These are phyloP conservation scores for Simalia tracyae DNA, from an alignment of 2,797 vertebrate species.

Conservation along the genomic window DNA sequence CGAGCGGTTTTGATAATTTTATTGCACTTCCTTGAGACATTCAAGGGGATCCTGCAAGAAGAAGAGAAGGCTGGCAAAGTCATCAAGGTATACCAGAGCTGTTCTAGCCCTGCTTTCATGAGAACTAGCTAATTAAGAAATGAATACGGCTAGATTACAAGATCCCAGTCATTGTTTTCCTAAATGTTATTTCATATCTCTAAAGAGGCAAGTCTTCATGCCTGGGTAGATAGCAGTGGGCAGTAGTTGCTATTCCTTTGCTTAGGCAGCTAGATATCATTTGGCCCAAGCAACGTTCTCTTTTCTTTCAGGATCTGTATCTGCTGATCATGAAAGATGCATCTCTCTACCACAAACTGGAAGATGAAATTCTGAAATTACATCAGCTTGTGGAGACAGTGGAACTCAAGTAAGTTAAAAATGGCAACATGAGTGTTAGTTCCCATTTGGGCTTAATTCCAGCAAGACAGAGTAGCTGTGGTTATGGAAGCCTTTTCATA, in stretches of 20 bases:
- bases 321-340: conserved; percentile 88
- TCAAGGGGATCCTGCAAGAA: conserved; percentile 93
- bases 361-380: conserved; percentile 89
- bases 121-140: background rate
- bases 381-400: conserved; percentile 91
- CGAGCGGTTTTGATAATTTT: conserved; percentile 87
- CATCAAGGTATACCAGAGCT: conserved; percentile 81
- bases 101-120: background rate
- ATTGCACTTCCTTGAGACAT: conserved; percentile 91
- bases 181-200: background rate
- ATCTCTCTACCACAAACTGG: conserved; percentile 85
- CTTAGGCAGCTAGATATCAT: background rate
- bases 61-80: conserved; percentile 85
- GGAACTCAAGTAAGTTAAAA: conserved; percentile 84
- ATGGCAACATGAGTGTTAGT: background rate
- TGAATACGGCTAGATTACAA: background rate
- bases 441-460: background rate
- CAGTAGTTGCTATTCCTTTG: background rate
- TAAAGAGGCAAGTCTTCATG: background rate
- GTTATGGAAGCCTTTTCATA: background rate
- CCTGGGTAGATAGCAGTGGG: too few species aligned
- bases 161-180: background rate
- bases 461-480: background rate
- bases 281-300: background rate
- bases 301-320: conserved; percentile 83